Conservation (phyloP, 2,113 vertebrate genomes). For the Proterorhinus semilunaris region DNA sequence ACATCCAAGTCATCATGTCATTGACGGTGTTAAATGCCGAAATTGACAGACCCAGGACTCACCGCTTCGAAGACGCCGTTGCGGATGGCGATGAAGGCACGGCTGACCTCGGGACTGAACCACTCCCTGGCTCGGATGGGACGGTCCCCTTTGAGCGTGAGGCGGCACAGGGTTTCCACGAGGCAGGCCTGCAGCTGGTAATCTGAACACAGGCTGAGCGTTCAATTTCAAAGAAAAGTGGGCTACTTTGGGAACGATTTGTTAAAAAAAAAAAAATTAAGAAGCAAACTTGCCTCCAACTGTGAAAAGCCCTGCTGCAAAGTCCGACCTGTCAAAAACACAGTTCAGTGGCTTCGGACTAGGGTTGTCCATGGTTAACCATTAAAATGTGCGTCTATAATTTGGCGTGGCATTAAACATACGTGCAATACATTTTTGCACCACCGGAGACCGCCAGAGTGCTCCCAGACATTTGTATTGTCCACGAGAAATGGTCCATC, state of each 20-base stretch:
- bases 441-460: no score
- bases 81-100: conserved; percentile 84
- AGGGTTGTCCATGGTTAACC: background rate
- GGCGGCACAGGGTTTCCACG: conserved; percentile 86
- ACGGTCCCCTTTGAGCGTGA: conserved; percentile 80
- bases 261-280: background rate
- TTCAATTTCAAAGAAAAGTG: background rate
- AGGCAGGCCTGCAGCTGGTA: conserved; percentile 89
- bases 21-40: no score
- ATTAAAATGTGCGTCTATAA: no score
- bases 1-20: no score
- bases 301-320: conserved; percentile 44
- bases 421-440: no score
- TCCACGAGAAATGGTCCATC: no score
- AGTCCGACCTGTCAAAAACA: conserved; percentile 28
- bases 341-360: background rate
- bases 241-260: no score
- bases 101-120: conserved; percentile 81
- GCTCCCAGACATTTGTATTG: no score
- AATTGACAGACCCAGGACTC: conserved; percentile 27
- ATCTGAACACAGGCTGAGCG: conserved; percentile 69
- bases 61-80: conserved; percentile 91
- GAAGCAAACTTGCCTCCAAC: conserved; percentile 52
- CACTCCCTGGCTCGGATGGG: conserved; percentile 78
- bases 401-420: no score